A percentile compares a stretch with the other conserved stretches of the same genome.
phyloP scores from a whole-genome alignment of 2,113 vertebrate species.

The Phaethornis superciliosus region DNA sequence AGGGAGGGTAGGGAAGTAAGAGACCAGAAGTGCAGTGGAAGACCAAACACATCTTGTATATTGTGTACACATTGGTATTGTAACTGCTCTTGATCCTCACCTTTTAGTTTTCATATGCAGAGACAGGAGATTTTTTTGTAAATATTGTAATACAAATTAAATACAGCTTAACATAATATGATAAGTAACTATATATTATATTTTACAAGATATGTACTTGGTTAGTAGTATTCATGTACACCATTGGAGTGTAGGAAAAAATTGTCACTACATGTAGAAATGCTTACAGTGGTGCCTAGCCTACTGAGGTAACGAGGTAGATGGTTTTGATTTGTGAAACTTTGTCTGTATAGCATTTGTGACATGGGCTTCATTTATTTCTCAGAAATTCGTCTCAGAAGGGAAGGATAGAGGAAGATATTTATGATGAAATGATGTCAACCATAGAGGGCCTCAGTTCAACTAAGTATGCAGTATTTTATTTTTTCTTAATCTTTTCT shows the following conservation, averaged over 20 bases:
- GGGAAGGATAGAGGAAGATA: constrained; percentile 90
- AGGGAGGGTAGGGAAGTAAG: neutral
- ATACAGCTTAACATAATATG: neutral
- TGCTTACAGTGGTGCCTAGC: neutral
- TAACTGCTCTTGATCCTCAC: neutral
- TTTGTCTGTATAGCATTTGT: neutral
- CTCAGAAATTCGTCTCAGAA: constrained; percentile 90
- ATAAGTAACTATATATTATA: neutral
- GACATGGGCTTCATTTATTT: constrained; percentile 7
- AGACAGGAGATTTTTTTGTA: neutral
- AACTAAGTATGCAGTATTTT: constrained; percentile 79
- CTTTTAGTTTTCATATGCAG: neutral
- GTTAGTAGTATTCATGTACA: neutral
- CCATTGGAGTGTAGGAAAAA: neutral
- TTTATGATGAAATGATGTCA: constrained; percentile 92
- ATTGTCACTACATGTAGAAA: neutral
- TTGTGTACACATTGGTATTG: no score
- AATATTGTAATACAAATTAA: neutral
- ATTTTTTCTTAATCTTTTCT: neutral
- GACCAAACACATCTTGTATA: neutral
- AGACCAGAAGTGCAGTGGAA: neutral
- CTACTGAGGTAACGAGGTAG: neutral
- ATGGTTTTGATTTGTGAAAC: neutral
- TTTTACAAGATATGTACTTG: neutral
- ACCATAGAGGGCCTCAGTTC: constrained; percentile 94